Evolutionary conservation across 2,888 invertebrate species (phyloP).

Genomic region (Eutolmus rufibarbis): DNA sequence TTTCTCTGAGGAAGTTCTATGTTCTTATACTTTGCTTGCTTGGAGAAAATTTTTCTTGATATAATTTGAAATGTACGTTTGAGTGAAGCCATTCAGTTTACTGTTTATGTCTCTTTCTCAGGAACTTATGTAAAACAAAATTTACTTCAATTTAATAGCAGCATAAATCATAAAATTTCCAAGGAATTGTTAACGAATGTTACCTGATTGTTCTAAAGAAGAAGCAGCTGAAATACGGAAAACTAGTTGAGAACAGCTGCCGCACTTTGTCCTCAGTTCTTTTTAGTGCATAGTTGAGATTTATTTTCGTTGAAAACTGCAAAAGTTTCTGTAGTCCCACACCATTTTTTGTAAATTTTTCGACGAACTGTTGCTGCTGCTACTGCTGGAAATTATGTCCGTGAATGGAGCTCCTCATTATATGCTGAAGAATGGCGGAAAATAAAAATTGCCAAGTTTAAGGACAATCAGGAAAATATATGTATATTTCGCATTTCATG

Average conservation of each 20-base stretch:
- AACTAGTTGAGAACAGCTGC: conserved; percentile 10
- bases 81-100: neutral
- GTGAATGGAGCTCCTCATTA: neutral
- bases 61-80: neutral
- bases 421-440: neutral
- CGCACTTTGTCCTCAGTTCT: neutral
- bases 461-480: neutral
- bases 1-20: neutral
- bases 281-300: neutral
- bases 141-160: neutral
- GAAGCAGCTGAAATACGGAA: neutral
- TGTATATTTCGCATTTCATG: neutral
- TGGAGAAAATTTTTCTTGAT: neutral
- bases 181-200: neutral
- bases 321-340: neutral
- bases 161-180: neutral
- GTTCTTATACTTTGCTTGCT: neutral
- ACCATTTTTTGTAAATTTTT: neutral
- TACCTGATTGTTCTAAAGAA: neutral
- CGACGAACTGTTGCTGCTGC: neutral
- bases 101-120: neutral
- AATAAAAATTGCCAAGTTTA: neutral
- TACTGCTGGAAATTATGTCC: neutral
- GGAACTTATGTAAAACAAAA: neutral
- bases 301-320: neutral